These are phyloP conservation scores for Acrossocheilus fasciatus DNA, from an alignment of 2,797 vertebrate genomes.

Conservation along the genomic window DNA sequence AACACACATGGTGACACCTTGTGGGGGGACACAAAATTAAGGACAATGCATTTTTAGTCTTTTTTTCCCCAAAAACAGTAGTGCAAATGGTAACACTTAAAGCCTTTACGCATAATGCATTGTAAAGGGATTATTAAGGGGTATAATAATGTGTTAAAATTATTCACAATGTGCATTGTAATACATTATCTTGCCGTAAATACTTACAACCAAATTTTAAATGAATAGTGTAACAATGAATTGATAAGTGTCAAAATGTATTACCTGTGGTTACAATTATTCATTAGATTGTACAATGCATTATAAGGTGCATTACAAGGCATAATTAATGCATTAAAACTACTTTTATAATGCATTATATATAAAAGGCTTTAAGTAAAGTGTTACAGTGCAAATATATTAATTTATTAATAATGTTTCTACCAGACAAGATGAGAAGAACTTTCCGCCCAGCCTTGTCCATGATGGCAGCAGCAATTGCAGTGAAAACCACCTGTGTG, in stretches of 20 bases:
- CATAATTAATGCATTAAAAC: background rate
- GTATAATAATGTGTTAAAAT: too few relatives aligned
- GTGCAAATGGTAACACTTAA: background rate
- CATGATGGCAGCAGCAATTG: slow-evolving; percentile 85
- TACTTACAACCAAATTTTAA: background rate
- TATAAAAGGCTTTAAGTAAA: background rate
- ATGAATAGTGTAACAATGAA: background rate
- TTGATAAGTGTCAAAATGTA: background rate
- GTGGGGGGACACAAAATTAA: background rate
- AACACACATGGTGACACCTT: slow-evolving; percentile 86
- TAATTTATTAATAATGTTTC: background rate
- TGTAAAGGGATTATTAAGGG: too few relatives aligned
- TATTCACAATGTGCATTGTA: too few relatives aligned
- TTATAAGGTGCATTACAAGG: background rate
- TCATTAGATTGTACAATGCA: background rate
- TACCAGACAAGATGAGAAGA: slow-evolving; percentile 90
- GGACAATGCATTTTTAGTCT: background rate
- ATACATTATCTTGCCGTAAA: background rate
- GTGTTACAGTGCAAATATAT: background rate
- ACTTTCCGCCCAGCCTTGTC: slow-evolving; percentile 90
- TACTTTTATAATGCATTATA: background rate
- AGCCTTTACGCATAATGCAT: too few relatives aligned
- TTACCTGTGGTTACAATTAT: background rate
- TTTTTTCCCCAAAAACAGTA: background rate
- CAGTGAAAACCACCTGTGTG: slow-evolving; percentile 90